These are phyloP conservation scores for Siphlonurus alternatus DNA, from an alignment of 2,888 invertebrate species.

Conservation along the genomic window DNA sequence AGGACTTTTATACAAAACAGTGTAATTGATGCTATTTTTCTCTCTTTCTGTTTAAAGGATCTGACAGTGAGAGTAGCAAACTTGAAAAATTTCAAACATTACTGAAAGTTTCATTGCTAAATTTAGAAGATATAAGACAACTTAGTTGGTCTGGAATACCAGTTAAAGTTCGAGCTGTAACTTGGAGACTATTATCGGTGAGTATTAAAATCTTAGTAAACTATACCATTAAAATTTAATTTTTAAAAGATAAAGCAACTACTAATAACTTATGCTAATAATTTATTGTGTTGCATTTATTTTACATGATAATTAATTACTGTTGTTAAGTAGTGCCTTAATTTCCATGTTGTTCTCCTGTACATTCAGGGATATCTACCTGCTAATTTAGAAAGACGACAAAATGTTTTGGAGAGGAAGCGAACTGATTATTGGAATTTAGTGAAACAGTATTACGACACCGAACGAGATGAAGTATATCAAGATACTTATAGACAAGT, in stretches of 20 bases:
- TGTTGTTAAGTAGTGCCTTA: constrained; percentile 10
- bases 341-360: no score
- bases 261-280: background rate
- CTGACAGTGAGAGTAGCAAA: constrained; percentile 41
- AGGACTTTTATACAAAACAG: no score
- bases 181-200: constrained; percentile 50
- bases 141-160: constrained; percentile 96
- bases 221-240: no score
- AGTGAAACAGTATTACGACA: constrained; percentile 91
- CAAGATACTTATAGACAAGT: constrained; percentile 85
- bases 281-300: background rate
- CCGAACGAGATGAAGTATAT: constrained; percentile 70
- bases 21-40: no score
- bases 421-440: constrained; percentile 90
- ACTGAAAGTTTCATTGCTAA: constrained; percentile 56
- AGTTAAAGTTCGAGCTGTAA: constrained; percentile 53
- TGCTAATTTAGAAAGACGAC: constrained; percentile 73
- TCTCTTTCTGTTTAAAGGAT: constrained; percentile 15
- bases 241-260: no score
- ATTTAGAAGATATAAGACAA: constrained; percentile 73
- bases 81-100: constrained; percentile 70
- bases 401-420: constrained; percentile 77
- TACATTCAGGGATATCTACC: constrained; percentile 83
- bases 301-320: constrained; percentile 3
- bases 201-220: no score